phyloP scores from a whole-genome alignment of 1,140 invertebrate species.

The Melipona quadrifasciata region DNA sequence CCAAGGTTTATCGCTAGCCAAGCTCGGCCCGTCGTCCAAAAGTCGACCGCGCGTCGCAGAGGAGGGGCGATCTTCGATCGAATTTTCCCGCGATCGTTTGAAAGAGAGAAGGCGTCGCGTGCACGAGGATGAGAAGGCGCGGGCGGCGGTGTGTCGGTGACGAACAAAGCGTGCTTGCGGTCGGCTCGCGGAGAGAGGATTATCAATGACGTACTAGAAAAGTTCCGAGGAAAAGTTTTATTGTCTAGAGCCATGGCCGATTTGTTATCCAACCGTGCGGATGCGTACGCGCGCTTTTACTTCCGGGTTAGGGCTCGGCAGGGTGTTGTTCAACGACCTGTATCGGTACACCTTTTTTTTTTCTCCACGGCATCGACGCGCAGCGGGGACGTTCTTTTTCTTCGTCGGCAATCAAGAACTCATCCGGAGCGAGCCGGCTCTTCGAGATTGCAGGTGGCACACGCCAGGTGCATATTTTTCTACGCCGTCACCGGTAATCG shows the following conservation, averaged over 20 bases:
- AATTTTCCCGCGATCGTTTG: background rate
- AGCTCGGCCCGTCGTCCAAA: background rate
- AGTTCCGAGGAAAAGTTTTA: slow-evolving; percentile 74
- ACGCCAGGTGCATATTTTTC: slow-evolving; percentile 21
- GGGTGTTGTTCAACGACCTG: slow-evolving; percentile 70
- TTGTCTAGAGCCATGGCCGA: slow-evolving; percentile 79
- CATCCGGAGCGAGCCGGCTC: slow-evolving; percentile 43
- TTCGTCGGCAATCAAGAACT: slow-evolving; percentile 68
- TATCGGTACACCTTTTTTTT: slow-evolving; percentile 63
- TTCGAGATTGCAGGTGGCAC: slow-evolving; percentile 33
- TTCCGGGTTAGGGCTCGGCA: slow-evolving; percentile 73
- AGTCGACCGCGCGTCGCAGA: background rate
- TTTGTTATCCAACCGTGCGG: slow-evolving; percentile 80
- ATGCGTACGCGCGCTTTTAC: slow-evolving; percentile 78
- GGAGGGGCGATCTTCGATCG: background rate
- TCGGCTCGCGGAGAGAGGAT: slow-evolving; percentile 51
- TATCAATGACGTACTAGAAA: slow-evolving; percentile 69
- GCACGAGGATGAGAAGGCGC: background rate
- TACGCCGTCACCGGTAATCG: background rate
- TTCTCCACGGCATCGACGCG: slow-evolving; percentile 56
- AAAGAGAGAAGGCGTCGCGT: background rate
- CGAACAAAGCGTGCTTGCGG: slow-evolving; percentile 26
- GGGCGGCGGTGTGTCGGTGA: background rate
- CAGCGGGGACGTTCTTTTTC: slow-evolving; percentile 63
- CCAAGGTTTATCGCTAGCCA: too few relatives aligned